phyloP scores from a whole-genome alignment of 2,888 invertebrate genomes.

The Pollenia amentaria region DNA sequence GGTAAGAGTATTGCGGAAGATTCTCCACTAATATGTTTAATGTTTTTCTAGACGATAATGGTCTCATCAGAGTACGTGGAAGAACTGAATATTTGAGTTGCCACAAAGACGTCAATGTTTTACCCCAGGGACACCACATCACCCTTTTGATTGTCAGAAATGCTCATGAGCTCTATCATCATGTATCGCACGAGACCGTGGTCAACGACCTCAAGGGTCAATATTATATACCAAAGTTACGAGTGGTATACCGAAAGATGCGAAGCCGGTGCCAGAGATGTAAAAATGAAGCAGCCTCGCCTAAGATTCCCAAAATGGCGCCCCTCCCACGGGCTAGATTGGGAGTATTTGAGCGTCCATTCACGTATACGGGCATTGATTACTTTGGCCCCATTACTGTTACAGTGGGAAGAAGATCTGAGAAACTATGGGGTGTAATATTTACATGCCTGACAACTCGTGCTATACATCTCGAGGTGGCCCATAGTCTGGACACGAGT shows the following conservation, averaged over 20 bases:
- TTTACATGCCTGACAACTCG: conserved; percentile 69
- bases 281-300: conserved; percentile 56
- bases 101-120: conserved; percentile 33
- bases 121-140: conserved; percentile 56
- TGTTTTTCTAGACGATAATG: conserved; percentile 57
- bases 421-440: conserved; percentile 70
- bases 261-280: conserved; percentile 67
- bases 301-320: conserved; percentile 63
- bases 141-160: conserved; percentile 71
- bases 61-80: conserved; percentile 47
- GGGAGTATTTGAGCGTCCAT: conserved; percentile 55
- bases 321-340: conserved; percentile 34
- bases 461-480: conserved; percentile 66
- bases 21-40: conserved; percentile 54
- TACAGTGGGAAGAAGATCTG: conserved; percentile 64
- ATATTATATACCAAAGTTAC: conserved; percentile 68
- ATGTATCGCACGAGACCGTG: conserved; percentile 62
- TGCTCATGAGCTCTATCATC: conserved; percentile 62
- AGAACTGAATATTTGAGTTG: conserved; percentile 54
- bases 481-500: conserved; percentile 55
- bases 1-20: conserved; percentile 29
- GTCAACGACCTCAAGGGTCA: conserved; percentile 60
- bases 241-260: conserved; percentile 62
- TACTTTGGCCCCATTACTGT: conserved; percentile 65
- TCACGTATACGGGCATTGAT: conserved; percentile 65